Base-by-base conservation (phyloP, 2,888 invertebrate genomes). In the Eupsilia transversa region DNA sequence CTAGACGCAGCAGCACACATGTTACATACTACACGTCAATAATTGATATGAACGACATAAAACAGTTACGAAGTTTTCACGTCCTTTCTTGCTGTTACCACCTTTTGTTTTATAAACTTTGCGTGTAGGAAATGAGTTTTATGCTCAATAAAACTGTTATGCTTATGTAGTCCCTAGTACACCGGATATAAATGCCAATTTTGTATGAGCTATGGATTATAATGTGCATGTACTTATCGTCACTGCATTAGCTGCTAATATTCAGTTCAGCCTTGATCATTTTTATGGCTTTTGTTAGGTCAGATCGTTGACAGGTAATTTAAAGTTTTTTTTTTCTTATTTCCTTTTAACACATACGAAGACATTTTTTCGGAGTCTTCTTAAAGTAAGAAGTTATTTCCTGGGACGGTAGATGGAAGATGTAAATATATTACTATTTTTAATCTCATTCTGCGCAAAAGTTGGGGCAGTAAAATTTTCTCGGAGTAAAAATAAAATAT, bases 21-120 rank as follows among this genome's bases (percentile, higher is more conserved):
- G 77, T 68, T 79, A 74, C 57, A 46, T 66, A 46, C 72, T 74
- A 72, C 84, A 86, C 80, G 74, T 80, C 80, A 80, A 87, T 78
- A 84, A 87, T 87, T 86, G 82, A 88, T 85, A 84, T 57, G 69
- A 74, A 77, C 82, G 70, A 86, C 82, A 84, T 78, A 81, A 86
- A 84, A 87, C 84, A 83, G 83, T 82, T 80, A 72, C 71, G 54
- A 80, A 87, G 81, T 84, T 82, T 79, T 80, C 74, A 82, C 69
- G 66, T 86, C 70, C 64, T 60, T 71, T 75, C 74, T 78, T 67
- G 74, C 60, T 80, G 77, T 87, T 86, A 72, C 80, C 80, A 81
- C 73, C 77, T 86, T 79, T 85, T 87, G 86, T 88, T 88, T 88
- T 82, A 76, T 84, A 84, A 86, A 83, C 83, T 84, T 85, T 80